Evolutionary conservation across 2,797 vertebrate genomes (phyloP).

Genomic region (Champsocephalus gunnari): DNA sequence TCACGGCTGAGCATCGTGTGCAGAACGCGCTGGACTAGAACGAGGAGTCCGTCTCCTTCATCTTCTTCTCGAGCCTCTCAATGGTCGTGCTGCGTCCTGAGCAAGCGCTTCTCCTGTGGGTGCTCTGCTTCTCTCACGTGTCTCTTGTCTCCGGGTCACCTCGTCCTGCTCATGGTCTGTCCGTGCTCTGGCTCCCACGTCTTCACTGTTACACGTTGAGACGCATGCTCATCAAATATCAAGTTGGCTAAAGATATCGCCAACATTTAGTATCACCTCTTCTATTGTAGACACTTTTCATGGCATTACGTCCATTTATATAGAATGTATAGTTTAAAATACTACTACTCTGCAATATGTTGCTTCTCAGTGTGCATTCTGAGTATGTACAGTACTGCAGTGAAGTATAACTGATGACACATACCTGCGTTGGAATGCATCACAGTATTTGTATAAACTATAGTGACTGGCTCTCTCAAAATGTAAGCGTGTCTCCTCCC

Average conservation of each 20-base stretch:
- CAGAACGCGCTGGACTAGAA: not conserved
- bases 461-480: no score
- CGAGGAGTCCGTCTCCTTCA: not conserved
- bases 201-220: not conserved
- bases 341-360: not conserved
- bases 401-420: not conserved
- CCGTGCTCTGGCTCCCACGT: not conserved
- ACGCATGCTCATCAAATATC: not conserved
- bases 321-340: not conserved
- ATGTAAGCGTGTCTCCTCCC: not conserved
- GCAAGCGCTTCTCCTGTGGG: slow-evolving; percentile 16
- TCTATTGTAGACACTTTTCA: not conserved
- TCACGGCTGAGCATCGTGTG: not conserved
- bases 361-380: not conserved
- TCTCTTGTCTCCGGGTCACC: slow-evolving; percentile 1
- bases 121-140: slow-evolving; percentile 47
- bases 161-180: not conserved
- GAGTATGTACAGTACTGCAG: not conserved
- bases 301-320: not conserved
- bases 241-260: not conserved
- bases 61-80: not conserved
- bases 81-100: slow-evolving; percentile 9
- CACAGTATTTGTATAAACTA: no score
- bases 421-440: not conserved
- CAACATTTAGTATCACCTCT: not conserved